Evolutionary conservation across 2,888 invertebrate genomes (phyloP), one percentile per base, ranked within the genome.

Genomic region (Crepidodera aurea): DNA sequence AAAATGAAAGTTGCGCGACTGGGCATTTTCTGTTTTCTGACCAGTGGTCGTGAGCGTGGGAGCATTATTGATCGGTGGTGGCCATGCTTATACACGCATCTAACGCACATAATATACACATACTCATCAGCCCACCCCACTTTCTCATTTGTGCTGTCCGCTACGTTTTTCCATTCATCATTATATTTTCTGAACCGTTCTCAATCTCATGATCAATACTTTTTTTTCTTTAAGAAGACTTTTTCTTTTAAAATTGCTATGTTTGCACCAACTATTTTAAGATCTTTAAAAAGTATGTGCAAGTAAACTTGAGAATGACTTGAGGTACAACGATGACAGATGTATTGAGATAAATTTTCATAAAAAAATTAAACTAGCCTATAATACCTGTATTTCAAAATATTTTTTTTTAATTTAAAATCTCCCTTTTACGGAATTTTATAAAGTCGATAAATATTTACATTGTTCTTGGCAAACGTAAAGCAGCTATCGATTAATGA

Each of bases 121-220:
- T 71, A 75, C 73, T 72, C 72, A 72, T 67, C 64, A 64, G 60
- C 72, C 75, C 72, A 73, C 69, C 71, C 75, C 71, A 75, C 70
- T 73, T 72, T 78, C 76, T 78, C 77, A 77, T 78, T 78, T 77
- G 75, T 76, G 76, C 77, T 77, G 77, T 75, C 77, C 76, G 78
- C 79, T 79, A 78, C 79, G 78, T 79, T 80, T n/a, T 66, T 79
- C 77, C 78, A 78, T 78, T 77, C 77, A 77, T 79, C 78, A 79
- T 80, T 79, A 78, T 79, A 74, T 78, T 78, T 79, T 78, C 76
- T 76, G 77, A 77, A 78, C 75, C 75, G 75, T 73, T 72, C 75
- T 78, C 78, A 79, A 79, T 79, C 78, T 78, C 72, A 77, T 80
- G 79, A 81, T 80, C 79, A 79, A 79, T 80, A 80, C 78, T 78